These are phyloP conservation scores for Andrena trimmerana DNA, from an alignment of 2,888 invertebrate species.

Conservation along the genomic window DNA sequence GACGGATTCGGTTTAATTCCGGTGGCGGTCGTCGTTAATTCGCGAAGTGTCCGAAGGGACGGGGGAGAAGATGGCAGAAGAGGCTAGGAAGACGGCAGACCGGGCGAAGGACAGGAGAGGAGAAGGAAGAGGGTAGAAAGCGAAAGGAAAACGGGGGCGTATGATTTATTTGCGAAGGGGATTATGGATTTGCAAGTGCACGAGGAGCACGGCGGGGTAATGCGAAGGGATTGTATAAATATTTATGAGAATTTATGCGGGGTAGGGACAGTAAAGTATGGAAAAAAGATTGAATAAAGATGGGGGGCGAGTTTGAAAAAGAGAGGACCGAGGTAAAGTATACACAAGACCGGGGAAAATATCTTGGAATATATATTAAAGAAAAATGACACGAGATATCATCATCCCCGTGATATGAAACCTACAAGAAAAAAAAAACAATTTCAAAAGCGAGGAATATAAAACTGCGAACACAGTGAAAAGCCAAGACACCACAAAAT, in stretches of 20 bases:
- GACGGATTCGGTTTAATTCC: constrained; percentile 34
- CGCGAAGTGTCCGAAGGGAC: constrained; percentile 17
- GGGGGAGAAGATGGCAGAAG: not conserved
- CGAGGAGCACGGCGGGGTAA: not conserved
- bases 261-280: not conserved
- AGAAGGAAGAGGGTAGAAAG: not conserved
- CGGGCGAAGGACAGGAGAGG: not conserved
- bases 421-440: too few relatives aligned
- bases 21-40: constrained; percentile 33
- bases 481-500: too few relatives aligned
- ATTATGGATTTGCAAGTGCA: constrained; percentile 21
- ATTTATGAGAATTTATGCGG: constrained; percentile 26
- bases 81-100: not conserved
- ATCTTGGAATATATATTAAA: constrained; percentile 15
- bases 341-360: not conserved
- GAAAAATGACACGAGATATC: not conserved
- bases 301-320: not conserved
- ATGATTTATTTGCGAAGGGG: constrained; percentile 21
- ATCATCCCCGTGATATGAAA: too few relatives aligned
- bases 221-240: constrained; percentile 10
- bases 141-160: not conserved
- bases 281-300: not conserved
- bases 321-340: too few relatives aligned
- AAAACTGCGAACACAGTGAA: too few relatives aligned
- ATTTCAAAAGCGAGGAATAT: too few relatives aligned